Evolutionary conservation across 2,888 invertebrate species (phyloP).

Genomic region (Lamellibrachia columna): DNA sequence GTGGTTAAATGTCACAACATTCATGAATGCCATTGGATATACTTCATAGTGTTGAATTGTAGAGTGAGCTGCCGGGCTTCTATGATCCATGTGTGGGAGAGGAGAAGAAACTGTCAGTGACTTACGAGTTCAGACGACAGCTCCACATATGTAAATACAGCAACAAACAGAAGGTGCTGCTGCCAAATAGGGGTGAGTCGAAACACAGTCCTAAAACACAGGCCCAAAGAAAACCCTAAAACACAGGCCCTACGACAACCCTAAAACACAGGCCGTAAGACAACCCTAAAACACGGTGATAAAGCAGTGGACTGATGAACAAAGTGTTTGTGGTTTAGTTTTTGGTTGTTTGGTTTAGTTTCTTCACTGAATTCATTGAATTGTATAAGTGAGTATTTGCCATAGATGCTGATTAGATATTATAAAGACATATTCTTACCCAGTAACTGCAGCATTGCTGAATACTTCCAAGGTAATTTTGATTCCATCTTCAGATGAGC

Average conservation of each 20-base stretch:
- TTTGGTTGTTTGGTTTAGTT: too few relatives aligned
- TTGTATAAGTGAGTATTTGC: too few relatives aligned
- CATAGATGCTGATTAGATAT: too few relatives aligned
- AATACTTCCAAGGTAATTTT: too few relatives aligned
- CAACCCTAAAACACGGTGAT: too few relatives aligned
- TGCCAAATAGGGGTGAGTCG: conserved; percentile 35
- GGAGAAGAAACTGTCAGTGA: conserved; percentile 85
- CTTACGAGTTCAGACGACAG: conserved; percentile 84
- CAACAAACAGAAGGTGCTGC: conserved; percentile 79
- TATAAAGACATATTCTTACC: too few relatives aligned
- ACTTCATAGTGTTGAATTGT: not conserved
- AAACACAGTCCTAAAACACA: not conserved
- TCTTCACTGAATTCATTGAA: too few relatives aligned
- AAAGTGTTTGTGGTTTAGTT: too few relatives aligned
- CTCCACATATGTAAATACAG: conserved; percentile 81
- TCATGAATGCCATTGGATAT: not conserved
- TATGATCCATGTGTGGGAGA: conserved; percentile 93
- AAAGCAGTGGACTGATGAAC: too few relatives aligned
- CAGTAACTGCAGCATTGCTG: too few relatives aligned
- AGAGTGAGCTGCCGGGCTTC: conserved; percentile 95
- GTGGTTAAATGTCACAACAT: too few relatives aligned
- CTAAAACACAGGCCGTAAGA: not conserved
- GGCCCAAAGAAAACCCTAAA: not conserved
- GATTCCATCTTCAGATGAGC: too few relatives aligned
- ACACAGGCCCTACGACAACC: not conserved